A percentile compares a stretch with the other conserved stretches of the same genome.
Evolutionary conservation across 2,888 invertebrate genomes (phyloP).

Genomic region (Aphodius sticticus): DNA sequence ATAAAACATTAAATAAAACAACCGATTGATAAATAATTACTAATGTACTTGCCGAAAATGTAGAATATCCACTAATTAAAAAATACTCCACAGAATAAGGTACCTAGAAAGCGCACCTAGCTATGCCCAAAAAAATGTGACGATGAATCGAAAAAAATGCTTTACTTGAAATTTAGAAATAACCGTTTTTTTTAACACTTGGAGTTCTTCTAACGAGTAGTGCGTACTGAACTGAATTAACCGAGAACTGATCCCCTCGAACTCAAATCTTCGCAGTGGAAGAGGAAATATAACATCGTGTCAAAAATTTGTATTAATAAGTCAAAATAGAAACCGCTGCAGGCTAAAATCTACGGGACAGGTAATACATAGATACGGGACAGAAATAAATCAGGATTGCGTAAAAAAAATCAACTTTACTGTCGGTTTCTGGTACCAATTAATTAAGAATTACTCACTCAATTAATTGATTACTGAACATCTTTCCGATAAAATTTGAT

Average conservation of each 20-base stretch:
- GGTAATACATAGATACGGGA: constrained; percentile 50
- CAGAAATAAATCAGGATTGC: constrained; percentile 13
- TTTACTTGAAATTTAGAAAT: background rate
- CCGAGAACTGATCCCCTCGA: background rate
- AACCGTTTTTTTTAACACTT: background rate
- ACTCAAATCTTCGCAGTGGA: background rate
- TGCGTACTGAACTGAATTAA: background rate
- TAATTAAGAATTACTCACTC: background rate
- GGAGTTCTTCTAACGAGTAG: background rate
- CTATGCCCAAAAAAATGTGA: background rate
- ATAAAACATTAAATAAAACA: no score
- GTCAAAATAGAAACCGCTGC: constrained; percentile 55
- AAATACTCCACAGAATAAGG: background rate
- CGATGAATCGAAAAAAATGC: background rate
- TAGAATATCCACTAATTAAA: background rate
- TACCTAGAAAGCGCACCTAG: background rate
- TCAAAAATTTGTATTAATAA: constrained; percentile 45
- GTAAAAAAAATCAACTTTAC: constrained; percentile 8
- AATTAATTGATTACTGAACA: no score
- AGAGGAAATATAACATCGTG: constrained; percentile 24
- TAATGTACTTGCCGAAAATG: background rate
- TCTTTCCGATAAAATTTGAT: no score
- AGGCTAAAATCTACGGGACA: constrained; percentile 55
- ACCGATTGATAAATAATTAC: background rate
- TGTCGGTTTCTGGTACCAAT: background rate